A percentile compares a stretch with the other conserved stretches of the same genome.
These are phyloP conservation scores for Leptogaster cylindrica DNA, from an alignment of 2,888 invertebrate species.

Conservation along the genomic window DNA sequence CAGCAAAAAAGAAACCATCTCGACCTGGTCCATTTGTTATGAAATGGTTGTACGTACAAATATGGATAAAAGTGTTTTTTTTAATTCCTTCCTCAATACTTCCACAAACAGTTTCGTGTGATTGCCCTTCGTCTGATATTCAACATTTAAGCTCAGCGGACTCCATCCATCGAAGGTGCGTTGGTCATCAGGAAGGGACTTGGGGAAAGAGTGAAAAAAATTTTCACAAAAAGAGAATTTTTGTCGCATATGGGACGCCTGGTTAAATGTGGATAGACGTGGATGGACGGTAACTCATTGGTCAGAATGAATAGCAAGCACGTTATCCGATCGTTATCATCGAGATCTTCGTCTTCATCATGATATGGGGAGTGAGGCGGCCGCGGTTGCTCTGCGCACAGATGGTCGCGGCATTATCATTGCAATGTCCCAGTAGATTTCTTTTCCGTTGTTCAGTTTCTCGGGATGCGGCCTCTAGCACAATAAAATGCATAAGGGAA, in stretches of 20 bases:
- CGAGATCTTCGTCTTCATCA: slow-evolving; percentile 33
- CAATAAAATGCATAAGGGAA: slow-evolving; percentile 33
- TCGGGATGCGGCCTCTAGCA: slow-evolving; percentile 22
- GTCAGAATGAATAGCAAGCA: slow-evolving; percentile 28
- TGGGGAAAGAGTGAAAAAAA: slow-evolving; percentile 18
- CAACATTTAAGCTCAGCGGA: slow-evolving; percentile 6
- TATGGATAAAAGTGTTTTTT: slow-evolving; percentile 6
- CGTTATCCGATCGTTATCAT: slow-evolving; percentile 36
- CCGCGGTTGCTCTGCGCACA: slow-evolving; percentile 21
- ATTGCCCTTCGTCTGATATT: slow-evolving; percentile 11
- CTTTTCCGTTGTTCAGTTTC: slow-evolving; percentile 24
- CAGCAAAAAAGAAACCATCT: neutral
- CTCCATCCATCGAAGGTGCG: neutral
- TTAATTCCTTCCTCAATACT: neutral
- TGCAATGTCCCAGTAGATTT: slow-evolving; percentile 37
- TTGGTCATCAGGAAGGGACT: slow-evolving; percentile 22
- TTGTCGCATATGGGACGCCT: slow-evolving; percentile 25
- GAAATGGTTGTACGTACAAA: slow-evolving; percentile 1
- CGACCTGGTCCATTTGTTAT: slow-evolving; percentile 11
- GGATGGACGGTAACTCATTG: slow-evolving; percentile 22
- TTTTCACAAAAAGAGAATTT: slow-evolving; percentile 3
- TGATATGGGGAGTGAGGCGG: slow-evolving; percentile 23
- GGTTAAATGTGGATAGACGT: neutral
- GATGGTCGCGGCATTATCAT: slow-evolving; percentile 35
- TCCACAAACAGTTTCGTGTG: neutral